Conservation (phyloP, 2,797 vertebrate genomes). For the Pogonophryne albipinna region DNA sequence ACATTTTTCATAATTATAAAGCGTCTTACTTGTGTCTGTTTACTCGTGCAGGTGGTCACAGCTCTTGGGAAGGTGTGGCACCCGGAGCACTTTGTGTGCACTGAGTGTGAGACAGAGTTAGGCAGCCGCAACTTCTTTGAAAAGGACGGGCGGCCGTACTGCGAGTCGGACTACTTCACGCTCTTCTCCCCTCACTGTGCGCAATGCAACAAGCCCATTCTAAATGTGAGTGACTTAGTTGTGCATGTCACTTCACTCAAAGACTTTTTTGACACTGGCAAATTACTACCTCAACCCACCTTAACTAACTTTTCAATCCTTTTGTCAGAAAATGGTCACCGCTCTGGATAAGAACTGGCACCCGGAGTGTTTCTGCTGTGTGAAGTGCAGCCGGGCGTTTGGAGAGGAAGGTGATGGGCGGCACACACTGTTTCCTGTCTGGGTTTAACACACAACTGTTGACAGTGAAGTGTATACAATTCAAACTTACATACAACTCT, state of each 20-base stretch:
- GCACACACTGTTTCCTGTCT: constrained; percentile 51
- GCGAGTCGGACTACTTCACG: constrained; percentile 92
- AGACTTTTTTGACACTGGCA: background rate
- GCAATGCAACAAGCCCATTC: constrained; percentile 92
- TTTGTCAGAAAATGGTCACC: constrained; percentile 92
- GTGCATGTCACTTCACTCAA: background rate
- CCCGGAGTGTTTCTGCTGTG: constrained; percentile 94
- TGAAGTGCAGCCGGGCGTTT: constrained; percentile 90
- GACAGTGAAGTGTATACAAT: constrained; percentile 6
- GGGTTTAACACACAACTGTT: constrained; percentile 9
- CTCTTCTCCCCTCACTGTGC: constrained; percentile 93
- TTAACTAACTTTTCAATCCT: constrained; percentile 9
- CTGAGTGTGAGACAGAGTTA: constrained; percentile 88
- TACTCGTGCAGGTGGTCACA: constrained; percentile 87
- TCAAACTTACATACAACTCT: background rate
- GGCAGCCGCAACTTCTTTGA: constrained; percentile 95
- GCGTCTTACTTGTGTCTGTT: background rate
- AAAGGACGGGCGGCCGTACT: constrained; percentile 93
- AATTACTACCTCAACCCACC: background rate
- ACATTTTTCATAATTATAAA: background rate
- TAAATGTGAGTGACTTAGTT: constrained; percentile 84
- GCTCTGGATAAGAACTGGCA: constrained; percentile 95
- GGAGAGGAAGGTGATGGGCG: constrained; percentile 92
- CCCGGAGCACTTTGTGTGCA: constrained; percentile 93
- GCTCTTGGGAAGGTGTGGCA: constrained; percentile 94